Base-by-base conservation (phyloP, 2,113 vertebrate species). In the Dipodomys ordii region DNA sequence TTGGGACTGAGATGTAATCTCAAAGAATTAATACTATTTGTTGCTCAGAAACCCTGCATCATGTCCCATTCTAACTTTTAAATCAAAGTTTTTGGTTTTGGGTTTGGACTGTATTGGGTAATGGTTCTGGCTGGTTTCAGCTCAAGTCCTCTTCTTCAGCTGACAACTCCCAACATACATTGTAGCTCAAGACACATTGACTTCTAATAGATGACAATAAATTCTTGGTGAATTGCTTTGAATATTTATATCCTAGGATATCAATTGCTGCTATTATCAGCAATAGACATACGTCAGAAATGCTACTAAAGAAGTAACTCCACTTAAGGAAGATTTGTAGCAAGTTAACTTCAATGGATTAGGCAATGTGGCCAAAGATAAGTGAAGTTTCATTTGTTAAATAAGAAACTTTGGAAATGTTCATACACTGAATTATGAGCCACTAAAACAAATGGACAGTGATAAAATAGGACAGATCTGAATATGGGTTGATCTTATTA, bases 201-300 rank as follows among this genome's bases (percentile, higher is more conserved):
- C 68, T 86, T 57, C 46, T 88, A 90, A 93, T 86, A 88, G 80
- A 90, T 79, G 92, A 74, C 78, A 92, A 93, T 72, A 90, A 79
- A 90, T 77, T 90, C 68, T 82, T 82, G 15, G 80, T 94, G 74
- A 93, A 83, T 79, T 90, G 28, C 64, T 94, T 93, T 96, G 90
- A 95, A 79, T 96, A 92, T 96, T 96, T 92, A 88, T 90, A 95
- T 92, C 53, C 83, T 65, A 95, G 92, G 82, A 94, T 94, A 88
- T 94, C 90, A 92, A 72, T 79, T 93, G 44, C 78, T 97, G 65
- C 85, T 91, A 90, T 49, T 88, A 93, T 96, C 20, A 83, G 84
- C 84, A 90, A 82, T 94, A 88, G 78, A 90, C 92, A 94, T 96
- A 89, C 94, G 90, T 93, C 77, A 96, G 65, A 95, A 97, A 93